Evolutionary conservation across 2,113 vertebrate species (phyloP).

Genomic region (Eublepharis macularius): DNA sequence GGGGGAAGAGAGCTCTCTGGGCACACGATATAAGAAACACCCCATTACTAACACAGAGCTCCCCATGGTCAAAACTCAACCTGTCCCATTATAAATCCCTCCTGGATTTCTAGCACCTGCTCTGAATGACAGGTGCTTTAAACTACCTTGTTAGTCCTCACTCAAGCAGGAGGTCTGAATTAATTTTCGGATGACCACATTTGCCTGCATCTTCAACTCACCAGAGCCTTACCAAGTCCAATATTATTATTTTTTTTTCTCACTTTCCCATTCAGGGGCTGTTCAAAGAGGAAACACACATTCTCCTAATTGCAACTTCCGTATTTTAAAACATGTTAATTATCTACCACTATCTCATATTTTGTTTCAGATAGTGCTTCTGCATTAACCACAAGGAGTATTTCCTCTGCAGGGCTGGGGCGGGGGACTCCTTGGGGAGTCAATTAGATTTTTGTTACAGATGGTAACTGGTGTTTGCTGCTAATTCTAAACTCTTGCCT

Average conservation of each 20-base stretch:
- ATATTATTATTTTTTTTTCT: conserved; percentile 67
- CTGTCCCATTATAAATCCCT: conserved; percentile 38
- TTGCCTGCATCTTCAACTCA: conserved; percentile 66
- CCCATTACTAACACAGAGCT: conserved; percentile 20
- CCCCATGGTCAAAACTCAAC: neutral
- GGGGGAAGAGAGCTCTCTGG: conserved; percentile 12
- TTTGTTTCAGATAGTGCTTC: conserved; percentile 51
- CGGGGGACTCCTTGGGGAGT: conserved; percentile 65
- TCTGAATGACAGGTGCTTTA: conserved; percentile 52
- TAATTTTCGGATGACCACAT: conserved; percentile 74
- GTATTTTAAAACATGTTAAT: conserved; percentile 73
- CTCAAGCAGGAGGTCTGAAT: conserved; percentile 66
- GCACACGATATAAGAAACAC: conserved; percentile 18
- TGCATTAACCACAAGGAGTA: conserved; percentile 69
- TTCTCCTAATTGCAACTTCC: conserved; percentile 59
- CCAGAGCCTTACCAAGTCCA: conserved; percentile 65
- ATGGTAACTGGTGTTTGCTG: conserved; percentile 67
- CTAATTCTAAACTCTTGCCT: conserved; percentile 58
- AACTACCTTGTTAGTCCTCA: conserved; percentile 51
- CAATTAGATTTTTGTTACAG: conserved; percentile 65
- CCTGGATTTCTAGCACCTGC: conserved; percentile 47
- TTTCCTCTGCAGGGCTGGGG: conserved; percentile 57
- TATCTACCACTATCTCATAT: conserved; percentile 53
- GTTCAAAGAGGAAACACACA: conserved; percentile 59
- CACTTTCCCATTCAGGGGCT: conserved; percentile 70